Evolutionary conservation across 1,140 invertebrate species (phyloP).

Genomic region (Piezodorus guildinii): DNA sequence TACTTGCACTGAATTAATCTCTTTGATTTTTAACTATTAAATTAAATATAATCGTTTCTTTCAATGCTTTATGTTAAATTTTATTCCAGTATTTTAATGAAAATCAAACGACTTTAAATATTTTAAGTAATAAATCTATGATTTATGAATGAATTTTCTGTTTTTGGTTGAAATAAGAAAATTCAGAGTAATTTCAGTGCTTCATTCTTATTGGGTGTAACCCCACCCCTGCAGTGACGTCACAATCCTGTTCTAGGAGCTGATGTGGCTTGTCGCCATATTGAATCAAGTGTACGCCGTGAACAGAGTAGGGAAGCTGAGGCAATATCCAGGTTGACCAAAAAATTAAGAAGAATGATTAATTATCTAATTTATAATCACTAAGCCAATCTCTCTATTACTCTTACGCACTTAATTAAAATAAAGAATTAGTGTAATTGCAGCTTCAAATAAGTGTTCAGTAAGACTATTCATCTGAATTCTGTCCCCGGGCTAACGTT

Average conservation of each 20-base stretch:
- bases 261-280: conserved; percentile 21
- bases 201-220: conserved; percentile 31
- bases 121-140: too few relatives aligned
- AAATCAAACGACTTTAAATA: too few relatives aligned
- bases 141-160: too few relatives aligned
- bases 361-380: conserved; percentile 5
- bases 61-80: too few relatives aligned
- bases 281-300: conserved; percentile 23
- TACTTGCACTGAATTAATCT: too few relatives aligned
- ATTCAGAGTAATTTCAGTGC: background rate
- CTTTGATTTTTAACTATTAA: too few relatives aligned
- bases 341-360: conserved; percentile 14
- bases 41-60: too few relatives aligned
- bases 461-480: background rate
- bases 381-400: conserved; percentile 19
- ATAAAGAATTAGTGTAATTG: background rate
- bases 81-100: too few relatives aligned
- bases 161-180: background rate
- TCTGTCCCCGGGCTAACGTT: background rate
- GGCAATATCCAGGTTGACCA: conserved; percentile 11
- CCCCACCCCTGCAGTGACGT: conserved; percentile 27
- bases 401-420: background rate
- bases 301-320: conserved; percentile 16
- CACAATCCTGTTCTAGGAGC: conserved; percentile 18
- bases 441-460: background rate